Evolutionary conservation across 2,797 vertebrate genomes (phyloP).

Genomic region (Staurois parvus): DNA sequence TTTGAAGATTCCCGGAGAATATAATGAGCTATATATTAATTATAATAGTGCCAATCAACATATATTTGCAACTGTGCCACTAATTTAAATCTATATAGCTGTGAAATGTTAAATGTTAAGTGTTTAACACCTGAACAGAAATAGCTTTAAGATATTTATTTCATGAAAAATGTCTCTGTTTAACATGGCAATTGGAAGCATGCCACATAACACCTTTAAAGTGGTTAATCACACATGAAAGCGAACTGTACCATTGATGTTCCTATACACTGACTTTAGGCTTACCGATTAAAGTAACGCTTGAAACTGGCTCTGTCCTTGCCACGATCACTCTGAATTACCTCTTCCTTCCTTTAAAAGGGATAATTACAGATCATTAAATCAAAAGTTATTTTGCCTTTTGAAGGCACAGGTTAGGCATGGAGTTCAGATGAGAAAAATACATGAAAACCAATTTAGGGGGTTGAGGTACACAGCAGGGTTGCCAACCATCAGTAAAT

Average conservation of each 20-base stretch:
- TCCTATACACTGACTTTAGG: neutral
- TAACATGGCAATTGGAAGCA: conserved; percentile 4
- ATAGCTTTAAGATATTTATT: conserved; percentile 40
- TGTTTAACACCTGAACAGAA: conserved; percentile 39
- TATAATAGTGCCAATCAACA: conserved; percentile 30
- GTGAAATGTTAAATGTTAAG: conserved; percentile 38
- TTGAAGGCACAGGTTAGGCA: neutral
- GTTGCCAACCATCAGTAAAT: too few species aligned
- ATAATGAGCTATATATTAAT: conserved; percentile 20
- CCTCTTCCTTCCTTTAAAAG: neutral
- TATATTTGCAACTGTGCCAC: conserved; percentile 32
- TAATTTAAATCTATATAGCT: conserved; percentile 25
- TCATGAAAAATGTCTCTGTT: conserved; percentile 23
- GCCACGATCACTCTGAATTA: neutral
- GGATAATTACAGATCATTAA: neutral
- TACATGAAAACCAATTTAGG: neutral
- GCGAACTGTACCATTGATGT: conserved; percentile 11
- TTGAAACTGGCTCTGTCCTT: neutral
- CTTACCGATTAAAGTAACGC: conserved; percentile 14
- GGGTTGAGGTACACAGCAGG: too few species aligned
- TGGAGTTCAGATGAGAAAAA: neutral
- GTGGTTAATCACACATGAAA: conserved; percentile 40
- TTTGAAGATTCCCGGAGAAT: conserved; percentile 16
- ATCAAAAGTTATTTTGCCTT: neutral
- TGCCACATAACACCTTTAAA: conserved; percentile 10